Base-by-base conservation (phyloP, 2,888 invertebrate genomes). In the Xylocampa areola region DNA sequence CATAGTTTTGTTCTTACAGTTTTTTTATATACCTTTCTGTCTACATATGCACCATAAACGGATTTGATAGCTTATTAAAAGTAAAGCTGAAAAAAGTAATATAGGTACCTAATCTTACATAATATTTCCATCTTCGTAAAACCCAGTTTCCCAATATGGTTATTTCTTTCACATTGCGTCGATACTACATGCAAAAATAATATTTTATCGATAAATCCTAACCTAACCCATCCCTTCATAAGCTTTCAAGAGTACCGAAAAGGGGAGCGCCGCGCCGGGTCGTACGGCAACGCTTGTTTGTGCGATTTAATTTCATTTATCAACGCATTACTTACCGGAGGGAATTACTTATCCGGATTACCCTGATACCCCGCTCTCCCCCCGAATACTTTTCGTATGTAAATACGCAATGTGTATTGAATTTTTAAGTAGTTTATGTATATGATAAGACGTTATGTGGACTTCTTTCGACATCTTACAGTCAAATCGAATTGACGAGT, bases 261-360 rank as follows among this genome's bases (percentile, higher is more conserved):
- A 87, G 87, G 90, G 92, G 88, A 85, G 88, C 89, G 86, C 63
- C 80, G 88, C 89, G 86, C 63, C 80, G 87, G 88, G 87, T 76
- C 85, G 79, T 82, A 83, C 79, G 84, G 86, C 84, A 82, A 88
- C 92, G 90, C 91, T 93, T 93, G 93, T 94, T 94, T 94, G 92
- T 92, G 92, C 92, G 92, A 94, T 94, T 94, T 94, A 94, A 94
- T 94, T 94, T 92, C 93, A 94, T 94, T 94, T 93, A 94, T 94
- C 93, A 94, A 83, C 92, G 93, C 92, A 94, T 94, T 94, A 93
- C 92, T 92, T 92, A 91, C 93, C 87, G 86, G 89, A 88, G 87
- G 86, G 93, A 91, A 92, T 92, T 92, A 92, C 93, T 93, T 93
- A 92, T 81, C 85, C 79, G 91, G 93, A 93, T 94, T 92, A 94